Base-by-base conservation (phyloP, 2,797 vertebrate genomes). In the Myiothlypis chrysogaster region DNA sequence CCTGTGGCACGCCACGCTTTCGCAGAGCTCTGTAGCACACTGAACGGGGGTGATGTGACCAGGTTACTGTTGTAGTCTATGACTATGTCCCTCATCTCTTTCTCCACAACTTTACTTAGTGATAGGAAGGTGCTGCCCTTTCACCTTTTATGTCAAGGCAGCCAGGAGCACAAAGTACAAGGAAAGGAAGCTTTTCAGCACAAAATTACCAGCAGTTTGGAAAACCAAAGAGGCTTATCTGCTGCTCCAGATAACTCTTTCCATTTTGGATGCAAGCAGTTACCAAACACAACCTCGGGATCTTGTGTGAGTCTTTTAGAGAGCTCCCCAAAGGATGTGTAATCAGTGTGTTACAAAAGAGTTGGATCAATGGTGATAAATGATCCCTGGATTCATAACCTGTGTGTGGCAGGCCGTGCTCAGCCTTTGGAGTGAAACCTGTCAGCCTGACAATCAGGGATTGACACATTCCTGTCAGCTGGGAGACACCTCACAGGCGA, bases 31-130 rank as follows among this genome's bases (percentile, higher is more conserved):
- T 0, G 0, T 43, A 93, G 94, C 89, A 86, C 34, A 1, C 50
- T 30, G 34, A 89, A 88, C 12, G 14, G 92, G 80, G 91, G 89
- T 89, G 94, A 95, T 94, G 92, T 93, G 92, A 96, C 80, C 89
- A 57, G 82, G 49, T 85, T 83, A 43, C 88, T 94, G 72, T 76
- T 96, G 94, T 91, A 96, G 94, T 90, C 91, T 82, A 43, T 93
- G 91, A 90, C 94, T 95, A 44, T 94, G 94, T 73, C 85, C 77
- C 73, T 88, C 84, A 73, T 41, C 85, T 92, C 80, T 87, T 80
- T 89, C 80, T 90, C 87, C 81, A 72, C 80, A 8, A 53, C 57
- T 93, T 83, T 63, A 60, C 46, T 72, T 89, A 93, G 80, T 1
- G 6, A 57, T 93, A 90, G 77, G 63, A 91, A 73, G 70, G 19